A percentile compares a stretch with the other conserved stretches of the same genome.
Conservation (phyloP, 2,113 vertebrate species). For the Perca fluviatilis region DNA sequence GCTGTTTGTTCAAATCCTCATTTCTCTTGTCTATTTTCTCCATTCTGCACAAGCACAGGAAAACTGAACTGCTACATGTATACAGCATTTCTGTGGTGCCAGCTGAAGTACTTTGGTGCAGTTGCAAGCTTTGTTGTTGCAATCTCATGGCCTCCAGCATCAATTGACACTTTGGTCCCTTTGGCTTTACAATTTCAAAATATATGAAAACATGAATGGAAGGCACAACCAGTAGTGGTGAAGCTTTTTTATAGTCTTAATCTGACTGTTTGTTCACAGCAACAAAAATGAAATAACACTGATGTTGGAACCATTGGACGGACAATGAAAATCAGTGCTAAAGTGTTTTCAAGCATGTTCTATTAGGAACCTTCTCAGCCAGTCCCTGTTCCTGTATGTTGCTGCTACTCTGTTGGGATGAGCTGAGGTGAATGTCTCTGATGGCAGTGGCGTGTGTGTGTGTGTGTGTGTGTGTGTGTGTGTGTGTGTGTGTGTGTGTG, state of each 20-base stretch:
- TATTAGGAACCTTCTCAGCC: background rate
- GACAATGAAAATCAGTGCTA: background rate
- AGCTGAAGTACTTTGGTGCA: background rate
- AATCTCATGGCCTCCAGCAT: background rate
- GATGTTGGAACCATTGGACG: conserved; percentile 4
- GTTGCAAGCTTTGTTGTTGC: background rate
- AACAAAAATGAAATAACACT: conserved; percentile 31
- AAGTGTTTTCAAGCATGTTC: background rate
- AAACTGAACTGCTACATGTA: background rate
- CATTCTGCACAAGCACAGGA: conserved; percentile 1
- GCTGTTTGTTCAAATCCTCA: background rate
- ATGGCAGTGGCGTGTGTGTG: background rate
- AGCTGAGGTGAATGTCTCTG: conserved; percentile 1
- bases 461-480: conserved; percentile 4
- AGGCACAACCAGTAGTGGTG: background rate
- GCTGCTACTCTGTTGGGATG: conserved; percentile 32
- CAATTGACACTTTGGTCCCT: background rate
- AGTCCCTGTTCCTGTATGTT: conserved; percentile 14
- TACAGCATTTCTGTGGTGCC: background rate
- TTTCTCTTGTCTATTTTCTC: background rate
- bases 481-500: background rate
- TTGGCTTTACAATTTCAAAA: background rate
- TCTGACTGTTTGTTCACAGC: conserved; percentile 11
- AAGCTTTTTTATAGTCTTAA: conserved; percentile 4
- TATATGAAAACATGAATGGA: background rate